Base-by-base conservation (phyloP, 92 coral and sea anemone species). In the Epizoanthus illoricatus region DNA sequence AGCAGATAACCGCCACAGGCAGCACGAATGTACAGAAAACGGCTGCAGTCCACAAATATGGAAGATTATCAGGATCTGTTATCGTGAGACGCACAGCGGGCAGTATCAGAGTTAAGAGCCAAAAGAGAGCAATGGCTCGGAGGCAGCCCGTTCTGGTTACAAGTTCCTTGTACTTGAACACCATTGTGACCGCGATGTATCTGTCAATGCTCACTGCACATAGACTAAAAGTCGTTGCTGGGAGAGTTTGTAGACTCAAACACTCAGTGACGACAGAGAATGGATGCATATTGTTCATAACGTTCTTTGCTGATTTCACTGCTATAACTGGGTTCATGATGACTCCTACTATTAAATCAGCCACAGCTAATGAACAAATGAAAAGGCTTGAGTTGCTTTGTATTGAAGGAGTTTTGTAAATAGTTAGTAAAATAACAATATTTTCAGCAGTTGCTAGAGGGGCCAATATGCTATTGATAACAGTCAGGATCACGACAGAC, bases 141-240 rank as follows among this genome's bases (percentile, higher is more conserved):
- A 43, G 19, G 47, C 82, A 78, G 13, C 82, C 36, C 19, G 45
- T 78, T 21, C 71, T 78, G 9, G 82, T 78, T 17, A 78, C 82
- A 23, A 78, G 71, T 64, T 78, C 82, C 7, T 78, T 42, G 58
- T 78, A 78, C 28, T 42, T 15, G 24, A 78, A 78, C 15, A 63
- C 82, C 71, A 78, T 78, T 9, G 82, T 76, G 39, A 76, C 43
- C 11, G 81, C 81, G n/a, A 76, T 76, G 40, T 63, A 78, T 21
- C 82, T 78, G 82, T 78, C 82, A 36, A 78, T 63, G 43, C 82
- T 78, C 15, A 78, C 49, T 4, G 82, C 82, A 12, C 82, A 78
- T 5, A 78, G 16, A 40, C 82, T 78, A 20, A 78, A 78, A 19
- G 82, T 78, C 47, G 82, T 78, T 13, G 82, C 82, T 2, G 82